Conservation (phyloP, 2,797 vertebrate species). For the Rhynchotus rufescens region DNA sequence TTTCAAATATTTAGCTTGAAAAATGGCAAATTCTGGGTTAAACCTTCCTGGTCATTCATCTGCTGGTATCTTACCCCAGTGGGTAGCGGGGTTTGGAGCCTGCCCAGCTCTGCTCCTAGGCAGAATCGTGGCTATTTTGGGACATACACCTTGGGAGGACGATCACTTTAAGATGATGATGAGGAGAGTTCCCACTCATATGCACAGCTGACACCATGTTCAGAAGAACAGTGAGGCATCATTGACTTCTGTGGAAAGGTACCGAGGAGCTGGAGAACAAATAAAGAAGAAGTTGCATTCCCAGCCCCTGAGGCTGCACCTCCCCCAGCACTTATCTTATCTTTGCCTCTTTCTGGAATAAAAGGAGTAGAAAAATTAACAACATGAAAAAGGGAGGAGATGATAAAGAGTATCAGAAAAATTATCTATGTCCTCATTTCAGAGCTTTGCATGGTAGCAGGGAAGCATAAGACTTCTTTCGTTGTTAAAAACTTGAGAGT, state of each 20-base stretch:
- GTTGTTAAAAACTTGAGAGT: not conserved
- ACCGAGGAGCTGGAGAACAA: not conserved
- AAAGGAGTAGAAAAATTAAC: constrained; percentile 40
- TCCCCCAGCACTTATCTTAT: not conserved
- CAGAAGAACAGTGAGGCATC: not conserved
- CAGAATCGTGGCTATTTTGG: not conserved
- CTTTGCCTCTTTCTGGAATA: constrained; percentile 1
- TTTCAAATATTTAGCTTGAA: not conserved
- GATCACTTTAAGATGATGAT: not conserved
- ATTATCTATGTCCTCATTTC: constrained; percentile 43
- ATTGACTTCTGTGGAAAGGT: not conserved
- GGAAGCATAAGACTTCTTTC: not conserved
- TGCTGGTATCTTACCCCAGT: not conserved
- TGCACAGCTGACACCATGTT: not conserved
- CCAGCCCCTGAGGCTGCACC: not conserved
- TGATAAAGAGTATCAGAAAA: constrained; percentile 33
- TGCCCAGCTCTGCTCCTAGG: not conserved
- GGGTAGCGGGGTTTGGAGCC: not conserved
- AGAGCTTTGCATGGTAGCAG: constrained; percentile 7
- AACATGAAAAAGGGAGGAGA: constrained; percentile 27
- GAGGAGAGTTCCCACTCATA: fast-evolving
- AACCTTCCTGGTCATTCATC: not conserved
- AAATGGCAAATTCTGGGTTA: not conserved
- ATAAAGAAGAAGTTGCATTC: not conserved
- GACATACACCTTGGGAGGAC: not conserved